Base-by-base conservation (phyloP, 92 coral and sea anemone genomes). In the Epizoanthus scotinus region DNA sequence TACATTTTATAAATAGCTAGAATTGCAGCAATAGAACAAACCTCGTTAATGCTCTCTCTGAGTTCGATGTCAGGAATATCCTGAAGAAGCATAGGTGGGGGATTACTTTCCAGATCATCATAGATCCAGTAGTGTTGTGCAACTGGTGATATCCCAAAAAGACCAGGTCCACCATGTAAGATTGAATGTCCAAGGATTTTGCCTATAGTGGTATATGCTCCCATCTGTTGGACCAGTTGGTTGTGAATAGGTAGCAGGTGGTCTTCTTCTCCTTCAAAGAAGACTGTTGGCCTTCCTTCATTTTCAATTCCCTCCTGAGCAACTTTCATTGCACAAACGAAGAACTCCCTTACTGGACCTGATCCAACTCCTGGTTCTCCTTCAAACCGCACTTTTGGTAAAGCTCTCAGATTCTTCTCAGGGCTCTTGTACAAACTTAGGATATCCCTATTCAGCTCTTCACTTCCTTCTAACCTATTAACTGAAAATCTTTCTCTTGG, bases 331-430 rank as follows among this genome's bases (percentile, higher is more conserved):
- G 89, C 88, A 5, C 13, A 50, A 29, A 54, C 44, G 17, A 90
- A 63, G 65, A 90, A 90, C 56, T 86, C 93, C 20, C 77, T 55
- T 58, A 81, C 70, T 31, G 82, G 89, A 20, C 89, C 86, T 70
- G 85, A 72, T 40, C 88, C 88, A 18, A 82, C 90, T 40, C 89
- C 94, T 58, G 75, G 89, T 71, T 87, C 91, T 26, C 79, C 91
- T 84, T 90, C 89, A 58, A 87, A 90, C 38, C 70, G 25, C 20
- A 89, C 90, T 52, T 59, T 67, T 22, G 86, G 87, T 26, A 20
- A 57, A 36, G 73, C 87, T 21, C 7, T 83, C 0, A 89, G 70
- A 26, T 79, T 86, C 6, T 83, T 86, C 52, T 49, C 67, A 24
- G 86, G 88, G 73, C 83, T 79, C 70, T 90, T 86, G 85, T 86